Conservation (phyloP, 2,113 vertebrate species). For the Engystomops pustulosus region DNA sequence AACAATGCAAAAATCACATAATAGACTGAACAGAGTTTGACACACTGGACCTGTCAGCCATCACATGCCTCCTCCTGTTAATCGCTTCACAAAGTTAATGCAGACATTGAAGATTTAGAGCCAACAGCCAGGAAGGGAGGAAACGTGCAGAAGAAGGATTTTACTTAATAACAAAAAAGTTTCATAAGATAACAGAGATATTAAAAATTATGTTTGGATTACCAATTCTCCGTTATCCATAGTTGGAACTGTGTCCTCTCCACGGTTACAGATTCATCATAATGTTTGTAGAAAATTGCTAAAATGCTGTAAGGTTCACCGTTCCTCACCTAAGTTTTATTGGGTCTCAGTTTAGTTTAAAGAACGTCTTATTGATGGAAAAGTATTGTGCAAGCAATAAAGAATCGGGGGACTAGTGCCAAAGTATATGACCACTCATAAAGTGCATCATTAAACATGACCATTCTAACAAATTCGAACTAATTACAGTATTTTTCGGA, state of each 20-base stretch:
- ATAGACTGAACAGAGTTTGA: slow-evolving; percentile 15
- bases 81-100: slow-evolving; percentile 11
- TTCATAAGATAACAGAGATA: neutral
- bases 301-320: neutral
- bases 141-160: neutral
- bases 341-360: neutral
- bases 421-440: neutral
- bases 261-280: neutral
- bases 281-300: neutral
- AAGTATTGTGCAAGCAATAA: neutral
- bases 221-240: neutral
- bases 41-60: slow-evolving; percentile 41
- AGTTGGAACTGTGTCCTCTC: neutral
- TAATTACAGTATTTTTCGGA: too few relatives aligned
- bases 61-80: slow-evolving; percentile 1
- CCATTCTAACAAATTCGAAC: too few relatives aligned
- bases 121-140: neutral
- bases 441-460: neutral
- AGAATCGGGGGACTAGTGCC: neutral
- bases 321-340: neutral
- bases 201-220: neutral
- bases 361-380: neutral
- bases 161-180: neutral
- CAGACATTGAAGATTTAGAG: neutral
- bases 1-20: slow-evolving; percentile 45